Conservation (phyloP, 2,888 invertebrate species). For the Caenorhabditis panamensis region DNA sequence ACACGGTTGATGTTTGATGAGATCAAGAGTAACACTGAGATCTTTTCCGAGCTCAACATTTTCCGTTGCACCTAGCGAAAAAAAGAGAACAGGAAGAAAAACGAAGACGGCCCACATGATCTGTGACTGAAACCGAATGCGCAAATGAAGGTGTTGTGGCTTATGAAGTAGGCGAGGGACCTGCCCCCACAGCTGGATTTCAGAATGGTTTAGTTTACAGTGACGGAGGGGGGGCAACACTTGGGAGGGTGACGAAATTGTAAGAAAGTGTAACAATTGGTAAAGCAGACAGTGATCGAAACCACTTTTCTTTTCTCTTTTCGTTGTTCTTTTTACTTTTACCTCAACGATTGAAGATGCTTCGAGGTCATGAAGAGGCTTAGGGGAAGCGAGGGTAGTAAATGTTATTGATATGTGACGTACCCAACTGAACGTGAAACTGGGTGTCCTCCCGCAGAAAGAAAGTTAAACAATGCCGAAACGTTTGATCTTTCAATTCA, state of each 20-base stretch:
- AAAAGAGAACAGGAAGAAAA: conserved; percentile 25
- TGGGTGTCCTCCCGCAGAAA: not conserved
- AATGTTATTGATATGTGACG: conserved; percentile 27
- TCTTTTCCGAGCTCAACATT: conserved; percentile 75
- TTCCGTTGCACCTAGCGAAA: conserved; percentile 26
- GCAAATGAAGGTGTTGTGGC: conserved; percentile 49
- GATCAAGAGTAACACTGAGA: conserved; percentile 75
- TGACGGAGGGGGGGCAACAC: conserved; percentile 25
- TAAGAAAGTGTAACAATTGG: conserved; percentile 63
- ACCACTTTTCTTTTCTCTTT: conserved; percentile 36
- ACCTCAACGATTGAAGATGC: conserved; percentile 25
- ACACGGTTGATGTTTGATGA: conserved; percentile 81
- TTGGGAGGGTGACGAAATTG: conserved; percentile 39
- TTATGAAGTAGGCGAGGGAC: conserved; percentile 44
- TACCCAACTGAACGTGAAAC: too few species aligned
- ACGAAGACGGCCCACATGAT: conserved; percentile 24
- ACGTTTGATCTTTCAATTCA: conserved; percentile 4
- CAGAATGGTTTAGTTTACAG: conserved; percentile 60
- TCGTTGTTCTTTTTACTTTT: conserved; percentile 35
- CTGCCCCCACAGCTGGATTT: conserved; percentile 60
- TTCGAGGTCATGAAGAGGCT: conserved; percentile 46
- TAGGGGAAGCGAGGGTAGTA: conserved; percentile 1
- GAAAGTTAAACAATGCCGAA: conserved; percentile 15
- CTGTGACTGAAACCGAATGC: conserved; percentile 44
- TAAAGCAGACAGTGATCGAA: conserved; percentile 46